phyloP scores from a whole-genome alignment of 2,113 vertebrate genomes.

The Toxostoma redivivum region DNA sequence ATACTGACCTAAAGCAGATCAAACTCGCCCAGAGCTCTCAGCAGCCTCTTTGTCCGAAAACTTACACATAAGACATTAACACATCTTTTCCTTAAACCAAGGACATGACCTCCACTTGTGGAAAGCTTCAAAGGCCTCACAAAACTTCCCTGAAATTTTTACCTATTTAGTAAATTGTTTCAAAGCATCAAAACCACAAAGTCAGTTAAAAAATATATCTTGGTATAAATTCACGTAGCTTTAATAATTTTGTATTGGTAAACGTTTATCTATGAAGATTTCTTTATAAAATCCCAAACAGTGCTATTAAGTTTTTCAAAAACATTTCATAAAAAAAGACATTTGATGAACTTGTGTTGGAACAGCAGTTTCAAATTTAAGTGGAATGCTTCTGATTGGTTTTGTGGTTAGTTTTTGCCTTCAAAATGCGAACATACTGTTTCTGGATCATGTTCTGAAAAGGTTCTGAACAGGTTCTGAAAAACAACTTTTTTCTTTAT shows the following conservation, averaged over 20 bases:
- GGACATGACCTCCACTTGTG: rapidly evolving
- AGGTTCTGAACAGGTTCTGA: neutral
- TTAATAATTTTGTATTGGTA: neutral
- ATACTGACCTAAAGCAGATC: neutral
- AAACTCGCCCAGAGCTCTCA: neutral
- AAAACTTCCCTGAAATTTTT: neutral
- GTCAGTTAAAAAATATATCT: neutral
- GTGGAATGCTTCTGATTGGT: neutral
- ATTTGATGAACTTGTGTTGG: neutral
- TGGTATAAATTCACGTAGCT: neutral
- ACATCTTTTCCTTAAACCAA: neutral
- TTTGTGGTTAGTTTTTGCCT: neutral
- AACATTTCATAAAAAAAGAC: neutral
- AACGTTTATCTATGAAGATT: neutral
- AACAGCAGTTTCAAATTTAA: neutral
- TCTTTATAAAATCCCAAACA: neutral
- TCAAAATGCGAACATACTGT: neutral
- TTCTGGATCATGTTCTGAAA: neutral
- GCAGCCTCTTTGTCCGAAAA: neutral
- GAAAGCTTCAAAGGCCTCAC: neutral
- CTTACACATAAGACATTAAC: neutral
- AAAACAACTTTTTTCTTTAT: neutral
- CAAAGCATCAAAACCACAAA: neutral
- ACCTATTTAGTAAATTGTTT: neutral
- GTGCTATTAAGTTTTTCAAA: neutral